Evolutionary conservation across 2,797 vertebrate species (phyloP).

Genomic region (Intellagama lesueurii): DNA sequence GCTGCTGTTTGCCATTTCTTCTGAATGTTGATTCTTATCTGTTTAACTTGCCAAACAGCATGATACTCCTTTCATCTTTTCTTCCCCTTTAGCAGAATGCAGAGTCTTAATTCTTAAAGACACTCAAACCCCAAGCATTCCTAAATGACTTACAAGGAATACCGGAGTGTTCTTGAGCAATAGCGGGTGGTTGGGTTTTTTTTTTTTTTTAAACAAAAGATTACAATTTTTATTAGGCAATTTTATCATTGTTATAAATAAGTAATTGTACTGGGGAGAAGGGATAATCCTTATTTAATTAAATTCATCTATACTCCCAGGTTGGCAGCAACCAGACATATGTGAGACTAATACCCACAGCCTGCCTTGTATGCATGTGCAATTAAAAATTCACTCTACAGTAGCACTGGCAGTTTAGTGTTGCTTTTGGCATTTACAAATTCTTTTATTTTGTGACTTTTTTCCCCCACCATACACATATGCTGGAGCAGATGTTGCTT

Average conservation of each 20-base stretch:
- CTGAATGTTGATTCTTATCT: conserved; percentile 74
- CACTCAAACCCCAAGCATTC: conserved; percentile 71
- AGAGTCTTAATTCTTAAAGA: conserved; percentile 80
- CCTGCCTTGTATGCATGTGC: conserved; percentile 84
- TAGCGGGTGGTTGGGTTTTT: conserved; percentile 11
- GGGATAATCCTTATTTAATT: conserved; percentile 90
- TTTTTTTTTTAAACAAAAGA: conserved; percentile 73
- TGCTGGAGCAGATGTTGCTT: conserved; percentile 89
- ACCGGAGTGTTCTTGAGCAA: conserved; percentile 72
- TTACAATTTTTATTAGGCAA: conserved; percentile 82
- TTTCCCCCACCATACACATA: conserved; percentile 83
- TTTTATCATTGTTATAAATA: conserved; percentile 89
- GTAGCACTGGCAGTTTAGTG: conserved; percentile 86
- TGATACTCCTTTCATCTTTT: conserved; percentile 66
- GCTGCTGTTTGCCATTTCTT: conserved; percentile 75
- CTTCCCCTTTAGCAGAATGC: conserved; percentile 69
- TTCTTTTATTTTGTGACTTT: conserved; percentile 89
- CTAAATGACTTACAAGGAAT: conserved; percentile 76
- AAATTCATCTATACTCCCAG: conserved; percentile 89
- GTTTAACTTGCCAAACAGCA: conserved; percentile 76
- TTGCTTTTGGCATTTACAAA: conserved; percentile 90
- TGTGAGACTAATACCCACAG: conserved; percentile 87
- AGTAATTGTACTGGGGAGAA: conserved; percentile 88
- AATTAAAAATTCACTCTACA: conserved; percentile 89
- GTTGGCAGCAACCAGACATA: conserved; percentile 88